These are phyloP conservation scores for Hyles euphorbiae DNA, from an alignment of 1,140 invertebrate species.

Conservation along the genomic window DNA sequence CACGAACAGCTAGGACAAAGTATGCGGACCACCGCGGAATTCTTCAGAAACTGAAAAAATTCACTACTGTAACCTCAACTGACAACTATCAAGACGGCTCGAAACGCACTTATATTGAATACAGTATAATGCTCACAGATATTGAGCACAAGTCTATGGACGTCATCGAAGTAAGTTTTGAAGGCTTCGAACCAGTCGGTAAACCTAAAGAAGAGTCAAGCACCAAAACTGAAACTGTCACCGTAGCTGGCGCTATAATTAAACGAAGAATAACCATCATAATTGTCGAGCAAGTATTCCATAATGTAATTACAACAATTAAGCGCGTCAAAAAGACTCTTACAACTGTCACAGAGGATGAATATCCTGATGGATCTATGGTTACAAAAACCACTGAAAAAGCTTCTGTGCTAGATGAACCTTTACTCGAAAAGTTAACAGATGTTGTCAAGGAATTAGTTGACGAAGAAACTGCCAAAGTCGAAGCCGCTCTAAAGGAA, in stretches of 20 bases:
- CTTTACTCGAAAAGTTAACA: background rate
- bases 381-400: constrained; percentile 59
- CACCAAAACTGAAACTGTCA: constrained; percentile 40
- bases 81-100: constrained; percentile 54
- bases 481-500: constrained; percentile 36
- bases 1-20: constrained; percentile 41
- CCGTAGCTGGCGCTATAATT: constrained; percentile 46
- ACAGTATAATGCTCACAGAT: constrained; percentile 36
- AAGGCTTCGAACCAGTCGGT: constrained; percentile 41
- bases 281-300: constrained; percentile 44
- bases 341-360: constrained; percentile 61
- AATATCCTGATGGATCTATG: constrained; percentile 61
- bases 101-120: constrained; percentile 34
- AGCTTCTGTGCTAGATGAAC: constrained; percentile 43
- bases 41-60: constrained; percentile 52
- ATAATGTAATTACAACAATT: constrained; percentile 33
- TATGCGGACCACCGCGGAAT: constrained; percentile 35
- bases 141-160: constrained; percentile 25
- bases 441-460: constrained; percentile 8
- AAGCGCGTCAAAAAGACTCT: constrained; percentile 56
- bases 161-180: constrained; percentile 38
- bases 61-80: constrained; percentile 48
- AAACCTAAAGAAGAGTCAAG: constrained; percentile 43
- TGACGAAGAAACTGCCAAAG: constrained; percentile 14
- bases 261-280: constrained; percentile 53